Evolutionary conservation across 1,140 invertebrate species (phyloP).

Genomic region (Drosophila ercepeae): DNA sequence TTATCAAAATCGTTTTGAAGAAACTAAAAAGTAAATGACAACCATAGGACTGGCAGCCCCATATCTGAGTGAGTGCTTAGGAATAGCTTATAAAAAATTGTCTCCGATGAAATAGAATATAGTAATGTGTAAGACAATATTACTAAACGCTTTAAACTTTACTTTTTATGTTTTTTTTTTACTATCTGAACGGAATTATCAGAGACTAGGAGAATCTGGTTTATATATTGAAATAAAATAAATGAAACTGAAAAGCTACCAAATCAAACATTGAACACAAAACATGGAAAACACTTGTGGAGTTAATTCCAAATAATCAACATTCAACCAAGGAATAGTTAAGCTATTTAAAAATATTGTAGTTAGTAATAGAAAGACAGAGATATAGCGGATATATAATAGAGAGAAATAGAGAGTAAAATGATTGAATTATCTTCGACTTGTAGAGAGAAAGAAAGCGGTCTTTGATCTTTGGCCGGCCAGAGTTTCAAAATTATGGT

Average conservation of each 20-base stretch:
- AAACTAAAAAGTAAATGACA: conserved; percentile 17
- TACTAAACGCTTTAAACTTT: conserved; percentile 16
- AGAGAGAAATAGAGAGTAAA: conserved; percentile 51
- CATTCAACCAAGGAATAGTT: conserved; percentile 49
- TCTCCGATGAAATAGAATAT: conserved; percentile 4
- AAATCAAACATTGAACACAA: conserved; percentile 47
- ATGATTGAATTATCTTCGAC: conserved; percentile 50
- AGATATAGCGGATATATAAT: conserved; percentile 51
- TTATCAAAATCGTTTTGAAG: background rate
- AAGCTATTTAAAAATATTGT: conserved; percentile 64
- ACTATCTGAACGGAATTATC: conserved; percentile 23
- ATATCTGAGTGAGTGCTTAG: conserved; percentile 16
- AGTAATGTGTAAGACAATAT: conserved; percentile 3
- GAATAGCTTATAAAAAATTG: conserved; percentile 11
- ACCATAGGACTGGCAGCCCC: conserved; percentile 6
- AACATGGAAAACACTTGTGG: conserved; percentile 44
- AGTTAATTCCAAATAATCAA: conserved; percentile 45
- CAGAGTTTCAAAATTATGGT: conserved; percentile 28
- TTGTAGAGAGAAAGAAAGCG: conserved; percentile 50
- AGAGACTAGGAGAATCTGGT: conserved; percentile 35
- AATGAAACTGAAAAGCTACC: conserved; percentile 37
- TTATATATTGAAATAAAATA: conserved; percentile 18
- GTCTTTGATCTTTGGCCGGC: conserved; percentile 53
- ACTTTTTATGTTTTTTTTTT: no score
- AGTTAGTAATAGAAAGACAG: conserved; percentile 68